Conservation (phyloP, 2,113 vertebrate genomes). For the Nycticryphes semicollaris region DNA sequence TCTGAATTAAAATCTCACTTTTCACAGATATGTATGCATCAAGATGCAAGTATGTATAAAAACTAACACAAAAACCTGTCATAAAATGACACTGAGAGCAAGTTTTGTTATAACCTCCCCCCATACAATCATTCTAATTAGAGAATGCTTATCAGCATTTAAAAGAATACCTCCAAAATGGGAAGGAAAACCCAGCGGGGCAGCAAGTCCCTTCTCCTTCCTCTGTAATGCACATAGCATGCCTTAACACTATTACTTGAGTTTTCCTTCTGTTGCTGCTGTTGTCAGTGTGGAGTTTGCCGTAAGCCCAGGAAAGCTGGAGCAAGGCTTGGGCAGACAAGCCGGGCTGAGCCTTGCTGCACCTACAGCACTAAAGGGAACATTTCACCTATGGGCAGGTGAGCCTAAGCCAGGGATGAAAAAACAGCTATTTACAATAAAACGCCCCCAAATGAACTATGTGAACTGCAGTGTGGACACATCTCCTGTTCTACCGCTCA, state of each 20-base stretch:
- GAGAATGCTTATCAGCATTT: neutral
- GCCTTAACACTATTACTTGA: neutral
- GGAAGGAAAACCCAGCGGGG: neutral
- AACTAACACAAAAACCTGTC: fast-evolving
- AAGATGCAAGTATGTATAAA: neutral
- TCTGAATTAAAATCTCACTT: neutral
- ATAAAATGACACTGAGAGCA: neutral
- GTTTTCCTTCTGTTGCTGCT: neutral
- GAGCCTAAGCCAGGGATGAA: neutral
- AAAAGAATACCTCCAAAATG: neutral
- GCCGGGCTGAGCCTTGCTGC: neutral
- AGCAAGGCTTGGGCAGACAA: neutral
- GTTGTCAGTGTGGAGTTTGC: neutral
- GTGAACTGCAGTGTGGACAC: neutral
- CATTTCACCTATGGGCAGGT: fast-evolving
- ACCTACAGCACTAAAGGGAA: neutral
- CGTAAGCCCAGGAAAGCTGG: too few species aligned
- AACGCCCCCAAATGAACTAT: fast-evolving
- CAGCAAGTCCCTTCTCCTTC: neutral
- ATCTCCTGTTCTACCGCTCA: fast-evolving
- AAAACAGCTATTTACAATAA: neutral
- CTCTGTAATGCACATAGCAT: neutral
- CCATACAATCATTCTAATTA: neutral
- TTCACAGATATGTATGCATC: neutral
- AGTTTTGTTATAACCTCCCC: neutral